Conservation (phyloP, 2,888 invertebrate species). For the Platycheirus albimanus region DNA sequence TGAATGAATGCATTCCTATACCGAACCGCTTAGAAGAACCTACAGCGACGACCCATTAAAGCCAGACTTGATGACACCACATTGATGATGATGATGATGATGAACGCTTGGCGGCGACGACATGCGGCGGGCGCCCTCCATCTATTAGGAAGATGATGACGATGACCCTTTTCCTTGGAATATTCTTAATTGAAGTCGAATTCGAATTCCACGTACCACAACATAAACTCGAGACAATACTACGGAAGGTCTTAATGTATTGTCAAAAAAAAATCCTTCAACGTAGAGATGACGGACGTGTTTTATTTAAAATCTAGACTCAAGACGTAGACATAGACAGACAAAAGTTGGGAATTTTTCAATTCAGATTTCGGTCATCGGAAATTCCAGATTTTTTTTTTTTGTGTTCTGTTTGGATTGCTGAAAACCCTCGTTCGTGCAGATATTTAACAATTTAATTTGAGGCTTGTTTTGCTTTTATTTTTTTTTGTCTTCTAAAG, state of each 20-base stretch:
- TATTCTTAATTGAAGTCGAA: not conserved
- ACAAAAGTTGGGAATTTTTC: slow-evolving; percentile 3
- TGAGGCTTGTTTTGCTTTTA: not conserved
- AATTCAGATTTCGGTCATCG: slow-evolving; percentile 11
- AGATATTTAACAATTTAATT: slow-evolving; percentile 19
- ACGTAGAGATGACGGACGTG: too few species aligned
- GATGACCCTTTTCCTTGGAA: slow-evolving; percentile 17
- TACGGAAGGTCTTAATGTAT: not conserved
- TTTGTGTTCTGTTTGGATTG: not conserved
- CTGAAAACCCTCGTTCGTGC: slow-evolving; percentile 25
- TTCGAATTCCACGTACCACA: slow-evolving; percentile 18
- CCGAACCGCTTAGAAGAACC: not conserved
- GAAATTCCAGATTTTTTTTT: slow-evolving; percentile 23
- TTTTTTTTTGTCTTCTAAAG: not conserved
- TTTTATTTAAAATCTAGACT: too few species aligned
- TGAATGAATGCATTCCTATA: not conserved
- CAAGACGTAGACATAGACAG: not conserved
- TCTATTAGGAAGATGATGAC: not conserved
- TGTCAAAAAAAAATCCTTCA: not conserved
- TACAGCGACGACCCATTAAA: slow-evolving; percentile 27
- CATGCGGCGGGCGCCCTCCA: not conserved
- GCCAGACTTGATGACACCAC: slow-evolving; percentile 55
- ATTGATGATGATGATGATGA: not conserved
- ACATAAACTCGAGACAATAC: not conserved
- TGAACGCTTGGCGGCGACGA: not conserved